Conservation (phyloP, 2,797 vertebrate species). For the Bradypus variegatus region DNA sequence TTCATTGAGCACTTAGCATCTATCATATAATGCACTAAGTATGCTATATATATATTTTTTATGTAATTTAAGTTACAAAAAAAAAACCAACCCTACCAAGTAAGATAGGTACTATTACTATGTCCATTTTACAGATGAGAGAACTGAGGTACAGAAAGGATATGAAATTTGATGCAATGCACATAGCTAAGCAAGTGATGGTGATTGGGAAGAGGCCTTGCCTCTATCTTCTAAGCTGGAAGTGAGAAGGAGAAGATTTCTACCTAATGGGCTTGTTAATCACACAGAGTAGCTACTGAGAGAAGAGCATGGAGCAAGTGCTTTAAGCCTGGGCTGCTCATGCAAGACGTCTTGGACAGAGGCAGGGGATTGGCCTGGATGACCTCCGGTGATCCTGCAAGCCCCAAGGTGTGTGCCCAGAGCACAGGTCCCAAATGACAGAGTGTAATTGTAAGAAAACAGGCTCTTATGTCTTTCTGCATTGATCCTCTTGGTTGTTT, state of each 20-base stretch:
- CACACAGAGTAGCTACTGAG: neutral
- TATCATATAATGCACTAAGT: neutral
- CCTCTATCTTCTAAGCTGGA: neutral
- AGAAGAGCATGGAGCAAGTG: neutral
- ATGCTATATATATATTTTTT: neutral
- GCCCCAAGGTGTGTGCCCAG: neutral
- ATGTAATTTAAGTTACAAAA: neutral
- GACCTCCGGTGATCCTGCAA: neutral
- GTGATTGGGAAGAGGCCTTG: neutral
- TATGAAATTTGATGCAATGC: neutral
- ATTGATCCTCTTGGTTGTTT: neutral
- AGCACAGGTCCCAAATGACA: neutral
- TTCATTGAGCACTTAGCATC: neutral
- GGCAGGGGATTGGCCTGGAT: neutral
- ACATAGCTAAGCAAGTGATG: neutral
- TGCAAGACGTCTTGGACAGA: neutral
- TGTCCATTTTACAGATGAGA: neutral
- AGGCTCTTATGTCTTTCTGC: constrained; percentile 3
- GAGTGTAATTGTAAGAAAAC: neutral
- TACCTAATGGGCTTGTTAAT: neutral
- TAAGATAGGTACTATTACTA: neutral
- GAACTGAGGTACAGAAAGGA: neutral
- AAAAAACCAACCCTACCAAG: neutral
- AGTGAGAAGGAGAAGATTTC: neutral
- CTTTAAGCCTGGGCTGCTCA: too few relatives aligned